Evolutionary conservation across 2,113 vertebrate species (phyloP).

Genomic region (Lota lota): DNA sequence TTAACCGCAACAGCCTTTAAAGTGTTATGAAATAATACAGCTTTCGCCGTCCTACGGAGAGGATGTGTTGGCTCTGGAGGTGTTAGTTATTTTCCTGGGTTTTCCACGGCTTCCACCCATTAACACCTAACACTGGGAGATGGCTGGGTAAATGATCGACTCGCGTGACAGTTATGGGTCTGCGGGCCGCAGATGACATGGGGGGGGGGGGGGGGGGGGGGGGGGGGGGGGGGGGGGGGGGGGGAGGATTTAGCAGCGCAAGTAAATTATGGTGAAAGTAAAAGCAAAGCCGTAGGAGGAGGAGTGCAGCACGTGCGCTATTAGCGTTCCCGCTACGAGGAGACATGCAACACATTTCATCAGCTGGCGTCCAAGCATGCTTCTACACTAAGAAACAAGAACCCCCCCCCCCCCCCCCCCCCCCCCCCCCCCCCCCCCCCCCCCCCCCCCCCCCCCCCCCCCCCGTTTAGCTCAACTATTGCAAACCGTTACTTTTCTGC

Average conservation of each 20-base stretch:
- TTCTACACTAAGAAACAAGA: conserved; percentile 56
- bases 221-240: no score
- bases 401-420: no score
- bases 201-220: no score
- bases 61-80: conserved; percentile 68
- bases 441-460: no score
- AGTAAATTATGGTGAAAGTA: conserved; percentile 80
- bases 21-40: conserved; percentile 71
- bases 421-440: no score
- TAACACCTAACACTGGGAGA: conserved; percentile 78
- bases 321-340: conserved; percentile 71
- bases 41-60: conserved; percentile 44
- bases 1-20: conserved; percentile 69
- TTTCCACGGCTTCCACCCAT: conserved; percentile 69
- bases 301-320: conserved; percentile 28
- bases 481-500: no score
- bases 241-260: conserved; percentile 70
- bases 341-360: conserved; percentile 66
- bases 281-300: conserved; percentile 72
- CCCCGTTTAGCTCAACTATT: no score
- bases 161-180: conserved; percentile 78
- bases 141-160: conserved; percentile 78
- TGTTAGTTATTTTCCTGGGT: conserved; percentile 74
- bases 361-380: conserved; percentile 60
- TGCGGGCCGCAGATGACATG: conserved; percentile 74